Percentiles rank a stretch among this genome's conserved stretches.
phyloP scores from a whole-genome alignment of 2,888 invertebrate genomes.

The Andricus curvator region DNA sequence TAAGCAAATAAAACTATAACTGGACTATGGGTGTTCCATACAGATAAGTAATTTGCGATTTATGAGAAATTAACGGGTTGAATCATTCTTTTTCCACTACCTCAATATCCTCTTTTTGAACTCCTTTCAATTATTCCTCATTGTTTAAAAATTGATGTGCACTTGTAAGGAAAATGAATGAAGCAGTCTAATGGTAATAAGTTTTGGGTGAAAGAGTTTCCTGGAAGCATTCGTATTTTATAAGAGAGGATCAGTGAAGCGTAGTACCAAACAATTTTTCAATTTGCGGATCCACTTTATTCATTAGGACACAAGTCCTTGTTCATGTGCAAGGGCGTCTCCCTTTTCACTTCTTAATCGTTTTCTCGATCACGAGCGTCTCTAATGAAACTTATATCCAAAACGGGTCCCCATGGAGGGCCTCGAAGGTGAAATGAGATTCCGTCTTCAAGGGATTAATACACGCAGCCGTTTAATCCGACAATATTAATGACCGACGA shows the following conservation, averaged over 20 bases:
- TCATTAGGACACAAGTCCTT: slow-evolving; percentile 30
- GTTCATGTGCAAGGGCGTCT: slow-evolving; percentile 29
- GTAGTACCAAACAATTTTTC: slow-evolving; percentile 39
- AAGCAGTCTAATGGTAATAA: slow-evolving; percentile 6
- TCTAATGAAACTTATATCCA: slow-evolving; percentile 72
- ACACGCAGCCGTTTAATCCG: slow-evolving; percentile 74
- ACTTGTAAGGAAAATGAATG: background rate
- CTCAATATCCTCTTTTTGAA: background rate
- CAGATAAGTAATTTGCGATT: too few relatives aligned
- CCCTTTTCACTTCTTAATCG: slow-evolving; percentile 63
- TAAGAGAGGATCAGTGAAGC: slow-evolving; percentile 25
- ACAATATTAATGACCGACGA: slow-evolving; percentile 77
- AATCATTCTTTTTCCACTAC: too few relatives aligned
- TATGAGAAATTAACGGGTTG: too few relatives aligned
- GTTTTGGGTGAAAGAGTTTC: background rate
- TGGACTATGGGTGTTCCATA: too few relatives aligned
- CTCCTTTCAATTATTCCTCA: background rate
- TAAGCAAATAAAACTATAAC: too few relatives aligned
- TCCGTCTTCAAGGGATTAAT: slow-evolving; percentile 74
- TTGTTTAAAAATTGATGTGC: background rate
- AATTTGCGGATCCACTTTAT: slow-evolving; percentile 35
- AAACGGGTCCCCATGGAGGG: slow-evolving; percentile 66
- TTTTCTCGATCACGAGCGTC: slow-evolving; percentile 67
- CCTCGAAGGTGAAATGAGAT: slow-evolving; percentile 73
- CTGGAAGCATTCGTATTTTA: background rate